Base-by-base conservation (phyloP, 92 coral and sea anemone genomes). In the Muricea muricata region DNA sequence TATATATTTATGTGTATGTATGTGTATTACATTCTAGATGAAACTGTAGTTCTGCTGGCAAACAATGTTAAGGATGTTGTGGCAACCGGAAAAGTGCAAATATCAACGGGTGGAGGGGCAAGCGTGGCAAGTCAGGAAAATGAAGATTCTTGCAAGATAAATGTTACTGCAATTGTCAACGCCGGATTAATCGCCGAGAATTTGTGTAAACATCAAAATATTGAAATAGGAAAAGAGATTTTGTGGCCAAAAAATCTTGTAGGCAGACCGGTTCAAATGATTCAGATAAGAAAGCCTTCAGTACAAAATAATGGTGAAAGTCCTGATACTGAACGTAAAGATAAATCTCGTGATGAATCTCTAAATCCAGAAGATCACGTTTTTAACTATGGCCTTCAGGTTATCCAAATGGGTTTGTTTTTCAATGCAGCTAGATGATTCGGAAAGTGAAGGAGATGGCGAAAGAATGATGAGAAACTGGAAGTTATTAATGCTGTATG, bases 361-460 rank as follows among this genome's bases (percentile, higher is more conserved):
- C n/a, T n/a, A n/a, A n/a, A n/a, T 9, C 0, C 9, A 37, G 60
- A 52, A 6, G 90, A 88, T 48, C 65, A 80, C 39, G 71, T 88
- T 1, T 42, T 85, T 30, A 88, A 91, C 73, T 91, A 85, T 35
- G 83, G 88, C 32, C 37, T 84, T 35, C 90, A 85, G 47, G 45
- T 68, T 4, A 61, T 87, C 33, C 88, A 85, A 23, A 34, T 88
- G 42, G 92, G 94, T 1, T n/a, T 67, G 25, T 9, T 88, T 4
- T 70, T 85, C 10, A n/a, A 91, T 85, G 90, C 92, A 88, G 37
- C 80, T 91, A 6, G 77, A 88, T 41, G 92, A 88, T 80, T 37
- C 88, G 90, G 24, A 87, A 84, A 37, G 69, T 54, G 58, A 91
- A 67, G 93, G 93, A 12, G 90, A 90, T 73, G 93, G 93, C 4